phyloP scores from a whole-genome alignment of 2,113 vertebrate species.

The Malurus elegans region DNA sequence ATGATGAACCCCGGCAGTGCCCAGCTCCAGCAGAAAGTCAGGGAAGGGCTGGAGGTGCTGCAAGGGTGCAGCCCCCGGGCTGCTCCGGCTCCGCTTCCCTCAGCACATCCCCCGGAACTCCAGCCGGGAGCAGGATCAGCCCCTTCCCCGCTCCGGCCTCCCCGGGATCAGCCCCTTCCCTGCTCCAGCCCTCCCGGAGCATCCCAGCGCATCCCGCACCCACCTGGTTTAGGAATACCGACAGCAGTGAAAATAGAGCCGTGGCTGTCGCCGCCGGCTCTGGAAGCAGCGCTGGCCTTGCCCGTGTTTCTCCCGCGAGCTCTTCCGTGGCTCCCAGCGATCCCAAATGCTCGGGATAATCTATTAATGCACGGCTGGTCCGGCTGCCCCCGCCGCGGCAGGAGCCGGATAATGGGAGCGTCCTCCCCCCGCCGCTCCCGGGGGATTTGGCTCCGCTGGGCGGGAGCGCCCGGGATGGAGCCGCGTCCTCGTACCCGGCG shows the following conservation, averaged over 20 bases:
- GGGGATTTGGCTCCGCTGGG: slow-evolving; percentile 38
- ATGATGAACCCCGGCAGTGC: too few species aligned
- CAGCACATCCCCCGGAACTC: not conserved
- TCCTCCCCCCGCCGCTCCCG: slow-evolving; percentile 14
- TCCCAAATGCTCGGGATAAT: slow-evolving; percentile 53
- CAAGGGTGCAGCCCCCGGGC: not conserved
- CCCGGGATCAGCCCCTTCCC: not conserved
- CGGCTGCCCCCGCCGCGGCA: slow-evolving; percentile 38
- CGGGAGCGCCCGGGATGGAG: not conserved
- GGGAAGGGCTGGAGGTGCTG: not conserved
- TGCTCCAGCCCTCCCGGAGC: not conserved
- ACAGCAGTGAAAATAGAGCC: not conserved
- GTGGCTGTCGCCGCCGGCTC: not conserved
- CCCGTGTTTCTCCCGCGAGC: not conserved
- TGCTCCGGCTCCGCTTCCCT: not conserved
- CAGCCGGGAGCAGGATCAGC: not conserved
- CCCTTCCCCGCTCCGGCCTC: not conserved
- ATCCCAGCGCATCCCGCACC: not conserved
- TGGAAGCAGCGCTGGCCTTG: not conserved
- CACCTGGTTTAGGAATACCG: not conserved
- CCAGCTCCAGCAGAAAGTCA: not conserved
- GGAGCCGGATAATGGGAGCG: not conserved
- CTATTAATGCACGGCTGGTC: slow-evolving; percentile 46
- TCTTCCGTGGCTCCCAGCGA: not conserved
- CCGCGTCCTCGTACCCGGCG: not conserved